Base-by-base conservation (phyloP, 2,113 vertebrate genomes). In the Meriones unguiculatus region DNA sequence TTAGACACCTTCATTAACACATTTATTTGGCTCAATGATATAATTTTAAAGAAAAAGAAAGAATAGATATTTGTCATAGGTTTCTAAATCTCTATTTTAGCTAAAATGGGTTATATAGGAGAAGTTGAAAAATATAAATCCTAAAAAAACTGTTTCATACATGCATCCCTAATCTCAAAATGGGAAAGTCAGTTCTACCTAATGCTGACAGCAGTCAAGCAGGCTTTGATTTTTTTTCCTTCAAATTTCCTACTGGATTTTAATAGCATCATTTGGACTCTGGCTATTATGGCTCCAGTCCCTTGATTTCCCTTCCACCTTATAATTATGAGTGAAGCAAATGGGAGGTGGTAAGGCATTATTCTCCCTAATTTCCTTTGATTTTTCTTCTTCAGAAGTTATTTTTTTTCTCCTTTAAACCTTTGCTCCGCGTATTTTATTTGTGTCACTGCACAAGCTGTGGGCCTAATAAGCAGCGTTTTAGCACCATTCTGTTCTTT, bases 301-400 rank as follows among this genome's bases (percentile, higher is more conserved):
- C 96, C 96, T 97, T 96, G 95, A 89, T 98, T 98, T 96, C 35
- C 96, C 95, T 69, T 93, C 92, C 62, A 76, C 52, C 90, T 93
- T 96, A 90, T 98, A 98, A 98, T 98, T 97, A 97, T 91, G 94
- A 87, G 88, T 69, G n/a, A 88, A 98, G 97, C 90, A 98, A 98
- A 96, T 69, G 94, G 92, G 87, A 96, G 41, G 84, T 93, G 57
- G 75, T 64, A 96, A 96, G 54, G 89, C 80, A 91, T 78, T 20
- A 10, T 95, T 97, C 96, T 91, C 77, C 93, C 88, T 98, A 97
- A 97, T 98, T 98, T 98, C 89, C 97, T 97, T 93, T 97, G 89
- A 97, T 92, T 65, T 98, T 98, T 80, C 95, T 98, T 92, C 97
- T 96, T 88, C 92, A 97, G 95, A 98, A 98, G 59, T 87, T 90